These are phyloP conservation scores for Phrynocephalus forsythii DNA, from an alignment of 2,797 vertebrate species.

Conservation along the genomic window DNA sequence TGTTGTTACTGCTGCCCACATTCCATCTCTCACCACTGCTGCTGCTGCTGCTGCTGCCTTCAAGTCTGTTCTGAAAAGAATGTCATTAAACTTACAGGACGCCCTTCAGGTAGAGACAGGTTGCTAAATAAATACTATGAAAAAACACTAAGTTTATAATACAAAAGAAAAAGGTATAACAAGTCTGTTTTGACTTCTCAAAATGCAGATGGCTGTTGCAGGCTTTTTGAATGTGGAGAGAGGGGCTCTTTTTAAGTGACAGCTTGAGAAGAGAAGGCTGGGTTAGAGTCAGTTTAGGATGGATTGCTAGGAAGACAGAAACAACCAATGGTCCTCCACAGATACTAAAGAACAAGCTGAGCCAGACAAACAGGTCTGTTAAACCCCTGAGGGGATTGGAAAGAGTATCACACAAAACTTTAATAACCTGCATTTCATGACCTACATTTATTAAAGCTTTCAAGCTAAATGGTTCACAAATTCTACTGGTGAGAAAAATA, in stretches of 20 bases:
- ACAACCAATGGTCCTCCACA: conserved; percentile 81
- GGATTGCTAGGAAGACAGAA: conserved; percentile 84
- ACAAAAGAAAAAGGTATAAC: conserved; percentile 72
- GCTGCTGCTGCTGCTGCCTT: conserved; percentile 41
- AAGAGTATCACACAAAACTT: conserved; percentile 84
- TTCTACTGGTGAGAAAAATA: neutral
- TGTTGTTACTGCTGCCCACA: conserved; percentile 20
- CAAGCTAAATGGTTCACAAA: conserved; percentile 67
- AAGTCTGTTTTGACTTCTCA: conserved; percentile 73
- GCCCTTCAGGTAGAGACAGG: conserved; percentile 66
- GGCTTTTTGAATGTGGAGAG: conserved; percentile 49
- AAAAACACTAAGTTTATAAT: conserved; percentile 70
- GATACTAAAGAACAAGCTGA: conserved; percentile 85
- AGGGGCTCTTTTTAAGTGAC: conserved; percentile 74
- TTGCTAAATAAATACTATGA: conserved; percentile 73
- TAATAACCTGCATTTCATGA: conserved; percentile 81
- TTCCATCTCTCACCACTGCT: conserved; percentile 58
- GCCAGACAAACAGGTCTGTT: conserved; percentile 81
- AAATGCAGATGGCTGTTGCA: conserved; percentile 73
- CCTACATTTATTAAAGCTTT: conserved; percentile 74
- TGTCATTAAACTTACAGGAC: conserved; percentile 59
- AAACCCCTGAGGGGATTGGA: conserved; percentile 78
- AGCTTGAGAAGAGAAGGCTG: conserved; percentile 72
- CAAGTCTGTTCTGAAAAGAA: conserved; percentile 67
- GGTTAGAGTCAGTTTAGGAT: conserved; percentile 78